Base-by-base conservation (phyloP, 1,140 invertebrate species). In the Cheumatopsyche charites region DNA sequence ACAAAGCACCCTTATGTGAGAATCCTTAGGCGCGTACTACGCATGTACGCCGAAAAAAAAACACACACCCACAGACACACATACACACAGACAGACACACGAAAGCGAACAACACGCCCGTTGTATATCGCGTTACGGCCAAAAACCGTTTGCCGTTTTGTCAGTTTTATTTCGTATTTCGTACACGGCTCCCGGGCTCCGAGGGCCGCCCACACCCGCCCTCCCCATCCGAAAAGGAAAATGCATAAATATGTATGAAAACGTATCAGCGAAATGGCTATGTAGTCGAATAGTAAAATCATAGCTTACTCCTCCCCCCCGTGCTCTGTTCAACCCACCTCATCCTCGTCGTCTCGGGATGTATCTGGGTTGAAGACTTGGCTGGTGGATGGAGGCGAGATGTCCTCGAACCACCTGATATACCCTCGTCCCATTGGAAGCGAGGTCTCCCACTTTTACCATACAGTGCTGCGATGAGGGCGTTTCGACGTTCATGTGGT, bases 211-310 rank as follows among this genome's bases (percentile, higher is more conserved):
- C n/a, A n/a, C n/a, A 4, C 29, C 29, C 29, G 29, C 29, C 29
- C 29, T n/a, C n/a, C n/a, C 3, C 29, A 36, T 36, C 29, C 29
- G 3, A 9, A 70, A 45, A 68, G 62, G 67, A 71, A 66, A 72
- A 72, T 75, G 70, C 70, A 75, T 75, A 75, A 75, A 75, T 75
- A 75, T 75, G 73, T 75, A 75, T 75, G 66, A 62, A 65, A 75
- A 71, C 61, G 67, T 73, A 73, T 73, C 72, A 73, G 62, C 49
- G 49, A 68, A 68, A 73, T 58, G 49, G 67, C 71, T 68, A 58
- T 68, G 66, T 68, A 55, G 66, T 68, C 66, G 66, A 68, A 68
- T 68, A 68, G 66, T 68, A 68, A 68, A 68, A 68, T 68, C 66
- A 68, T 68, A 68, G 66, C 66, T 15, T 21, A 29, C 47, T 1